A percentile compares a stretch with the other conserved stretches of the same genome.
phyloP scores from a whole-genome alignment of 2,888 invertebrate genomes.

The Xestoiulus laeticollis region DNA sequence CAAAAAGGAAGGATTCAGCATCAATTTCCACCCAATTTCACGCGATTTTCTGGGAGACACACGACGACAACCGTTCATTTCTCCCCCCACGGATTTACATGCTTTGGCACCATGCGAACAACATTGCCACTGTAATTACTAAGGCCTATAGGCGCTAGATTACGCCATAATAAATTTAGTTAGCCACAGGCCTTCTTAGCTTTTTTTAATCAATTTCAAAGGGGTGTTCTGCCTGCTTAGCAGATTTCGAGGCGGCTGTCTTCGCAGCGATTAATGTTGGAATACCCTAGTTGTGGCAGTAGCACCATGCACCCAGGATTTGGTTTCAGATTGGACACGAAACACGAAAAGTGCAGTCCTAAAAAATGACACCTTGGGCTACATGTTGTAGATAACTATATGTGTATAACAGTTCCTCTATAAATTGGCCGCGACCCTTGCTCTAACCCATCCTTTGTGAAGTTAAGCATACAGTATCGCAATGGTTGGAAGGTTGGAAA shows the following conservation, averaged over 20 bases:
- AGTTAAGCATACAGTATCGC: too few species aligned
- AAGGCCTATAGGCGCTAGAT: neutral
- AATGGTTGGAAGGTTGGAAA: too few species aligned
- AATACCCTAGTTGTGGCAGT: neutral
- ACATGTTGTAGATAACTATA: too few species aligned
- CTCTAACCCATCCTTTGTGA: too few species aligned
- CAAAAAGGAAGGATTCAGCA: slow-evolving; percentile 25
- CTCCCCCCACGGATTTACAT: neutral
- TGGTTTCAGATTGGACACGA: too few species aligned
- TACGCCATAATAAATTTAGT: slow-evolving; percentile 18
- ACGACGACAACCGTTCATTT: neutral
- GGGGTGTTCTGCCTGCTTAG: slow-evolving; percentile 37
- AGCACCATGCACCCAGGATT: neutral
- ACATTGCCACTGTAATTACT: neutral
- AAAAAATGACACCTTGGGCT: too few species aligned
- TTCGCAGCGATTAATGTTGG: neutral
- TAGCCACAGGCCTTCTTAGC: slow-evolving; percentile 15
- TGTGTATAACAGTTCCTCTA: too few species aligned
- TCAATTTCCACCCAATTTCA: slow-evolving; percentile 19
- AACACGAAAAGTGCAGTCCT: too few species aligned
- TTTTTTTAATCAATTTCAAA: slow-evolving; percentile 33
- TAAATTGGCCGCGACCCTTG: too few species aligned
- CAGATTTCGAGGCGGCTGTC: slow-evolving; percentile 13
- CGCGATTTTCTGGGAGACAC: slow-evolving; percentile 17
- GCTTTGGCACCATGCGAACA: neutral